Evolutionary conservation across 1,140 invertebrate species (phyloP).

Genomic region (Penaeus japonicus): DNA sequence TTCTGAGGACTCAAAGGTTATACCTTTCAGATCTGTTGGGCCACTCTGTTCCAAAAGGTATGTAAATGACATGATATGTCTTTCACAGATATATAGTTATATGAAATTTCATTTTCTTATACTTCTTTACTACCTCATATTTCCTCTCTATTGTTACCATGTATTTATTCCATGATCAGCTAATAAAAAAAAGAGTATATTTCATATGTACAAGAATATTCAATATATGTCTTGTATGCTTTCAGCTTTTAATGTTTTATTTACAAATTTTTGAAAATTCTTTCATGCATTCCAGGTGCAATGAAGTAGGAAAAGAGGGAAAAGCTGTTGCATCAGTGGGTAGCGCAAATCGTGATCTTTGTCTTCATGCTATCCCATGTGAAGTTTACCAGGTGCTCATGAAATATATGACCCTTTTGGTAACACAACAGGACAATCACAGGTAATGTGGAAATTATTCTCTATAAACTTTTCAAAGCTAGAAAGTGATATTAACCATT

Average conservation of each 20-base stretch:
- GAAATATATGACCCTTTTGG: slow-evolving; percentile 26
- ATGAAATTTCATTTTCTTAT: background rate
- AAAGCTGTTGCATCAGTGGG: background rate
- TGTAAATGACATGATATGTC: background rate
- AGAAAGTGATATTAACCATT: no score
- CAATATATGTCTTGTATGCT: no score
- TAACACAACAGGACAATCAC: background rate
- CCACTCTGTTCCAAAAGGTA: slow-evolving; percentile 23
- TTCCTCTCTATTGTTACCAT: no score
- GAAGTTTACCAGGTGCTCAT: slow-evolving; percentile 42
- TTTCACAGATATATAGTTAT: background rate
- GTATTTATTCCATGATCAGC: no score
- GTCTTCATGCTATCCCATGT: slow-evolving; percentile 39
- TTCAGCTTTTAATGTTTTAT: background rate
- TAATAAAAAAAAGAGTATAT: no score
- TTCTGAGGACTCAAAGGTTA: background rate
- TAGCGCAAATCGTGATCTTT: background rate
- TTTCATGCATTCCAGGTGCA: background rate
- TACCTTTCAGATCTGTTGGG: slow-evolving; percentile 15
- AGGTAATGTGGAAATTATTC: background rate
- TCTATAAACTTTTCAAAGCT: no score
- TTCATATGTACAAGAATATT: no score
- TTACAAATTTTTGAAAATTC: background rate
- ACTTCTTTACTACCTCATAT: background rate
- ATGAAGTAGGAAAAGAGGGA: background rate